Base-by-base conservation (phyloP, 1,140 invertebrate species). In the Goniozus legneri region DNA sequence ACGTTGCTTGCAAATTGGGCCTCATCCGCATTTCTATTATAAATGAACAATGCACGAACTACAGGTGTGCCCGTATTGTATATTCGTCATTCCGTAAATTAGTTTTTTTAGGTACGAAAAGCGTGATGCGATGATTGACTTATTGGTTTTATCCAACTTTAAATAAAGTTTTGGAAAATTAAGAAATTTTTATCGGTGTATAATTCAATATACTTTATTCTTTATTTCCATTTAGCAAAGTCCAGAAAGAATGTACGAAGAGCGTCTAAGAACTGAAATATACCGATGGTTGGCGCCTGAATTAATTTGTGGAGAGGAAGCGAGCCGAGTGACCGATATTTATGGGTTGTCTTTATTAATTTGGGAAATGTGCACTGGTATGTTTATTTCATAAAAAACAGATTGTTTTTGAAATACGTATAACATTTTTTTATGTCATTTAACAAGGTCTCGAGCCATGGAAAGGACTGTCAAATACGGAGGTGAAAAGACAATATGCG, bases 281-380 rank as follows among this genome's bases (percentile, higher is more conserved):
- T 67, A 52, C 32, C 53, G 49, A 40, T 71, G 68, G 68, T 59
- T 60, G 47, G 64, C 67, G 14, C 67, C 68, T 2, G 65, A 67
- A 40, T 36, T 65, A 14, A 62, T 60, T 19, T 35, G 22, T 12
- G 42, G 53, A 24, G 21, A 46, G 19, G 24, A 54, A 22, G 38
- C 54, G 4, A 33, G 45, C 4, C 57, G 46, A 44, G 51, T 56
- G 10, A 61, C 39, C 14, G 68, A 71, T 33, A 48, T 71, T 31
- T 71, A 69, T 24, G 57, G 64, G 6, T 44, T 71, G 8, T 33
- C 59, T 8, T 44, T 71, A 8, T 41, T 71, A 18, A 63, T 68
- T 19, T 71, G 67, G 68, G 68, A 71, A 61, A 68, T 69, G 56
- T 61, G 62, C 31, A 69, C 68, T 21, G 61, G 65, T 60, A 42